Percentiles rank a stretch among this genome's conserved stretches.
phyloP scores from a whole-genome alignment of 2,113 vertebrate species.

The Empidonax alnorum region DNA sequence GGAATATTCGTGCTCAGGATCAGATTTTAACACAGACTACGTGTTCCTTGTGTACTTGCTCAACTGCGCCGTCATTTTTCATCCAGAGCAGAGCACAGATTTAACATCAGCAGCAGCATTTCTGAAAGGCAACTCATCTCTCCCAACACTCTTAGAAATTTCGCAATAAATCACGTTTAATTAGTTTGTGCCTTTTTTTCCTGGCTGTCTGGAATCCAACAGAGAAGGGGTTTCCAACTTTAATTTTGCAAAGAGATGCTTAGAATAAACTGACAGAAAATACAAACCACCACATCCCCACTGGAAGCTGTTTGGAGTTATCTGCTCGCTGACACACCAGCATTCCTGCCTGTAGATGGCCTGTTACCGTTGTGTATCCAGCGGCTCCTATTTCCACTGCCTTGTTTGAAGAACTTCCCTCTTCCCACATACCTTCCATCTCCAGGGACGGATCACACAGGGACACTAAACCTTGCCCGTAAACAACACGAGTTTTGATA shows the following conservation, averaged over 20 bases:
- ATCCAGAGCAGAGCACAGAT: not conserved
- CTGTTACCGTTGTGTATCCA: constrained; percentile 14
- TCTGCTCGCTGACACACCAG: not conserved
- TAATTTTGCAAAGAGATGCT: not conserved
- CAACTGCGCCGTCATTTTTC: not conserved
- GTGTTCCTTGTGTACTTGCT: not conserved
- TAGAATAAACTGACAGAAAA: not conserved
- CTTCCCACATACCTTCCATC: constrained; percentile 69
- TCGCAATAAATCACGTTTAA: constrained; percentile 30
- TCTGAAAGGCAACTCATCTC: constrained; percentile 40
- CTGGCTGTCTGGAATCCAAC: not conserved
- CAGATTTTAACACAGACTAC: not conserved
- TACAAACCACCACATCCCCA: not conserved
- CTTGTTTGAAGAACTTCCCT: constrained; percentile 63
- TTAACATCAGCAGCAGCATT: not conserved
- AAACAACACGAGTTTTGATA: constrained; percentile 50
- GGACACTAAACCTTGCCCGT: constrained; percentile 54
- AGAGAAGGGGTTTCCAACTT: not conserved
- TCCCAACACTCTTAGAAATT: constrained; percentile 15
- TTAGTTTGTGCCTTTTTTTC: not conserved
- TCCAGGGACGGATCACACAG: constrained; percentile 56
- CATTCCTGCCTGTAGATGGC: constrained; percentile 67
- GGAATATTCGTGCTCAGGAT: not conserved
- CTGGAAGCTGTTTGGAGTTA: not conserved
- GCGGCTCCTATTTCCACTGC: constrained; percentile 49